Evolutionary conservation across 2,888 invertebrate genomes (phyloP), one percentile per base, ranked within the genome.

Genomic region (Cyclophora albipunctata): DNA sequence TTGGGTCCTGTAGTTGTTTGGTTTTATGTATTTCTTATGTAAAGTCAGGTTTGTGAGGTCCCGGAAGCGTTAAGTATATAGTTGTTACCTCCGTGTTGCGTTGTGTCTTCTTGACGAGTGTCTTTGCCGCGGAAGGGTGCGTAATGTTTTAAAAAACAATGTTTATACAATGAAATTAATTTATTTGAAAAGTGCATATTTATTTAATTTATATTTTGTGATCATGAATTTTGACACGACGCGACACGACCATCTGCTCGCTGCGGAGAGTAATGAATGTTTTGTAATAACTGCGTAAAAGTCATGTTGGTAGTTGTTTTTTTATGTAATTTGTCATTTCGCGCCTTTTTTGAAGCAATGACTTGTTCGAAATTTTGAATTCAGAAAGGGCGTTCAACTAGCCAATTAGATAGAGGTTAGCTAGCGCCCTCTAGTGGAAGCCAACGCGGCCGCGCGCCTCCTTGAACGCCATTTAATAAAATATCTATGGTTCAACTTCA

Each of bases 391-490:
- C 54, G 56, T 41, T 46, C 3, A 59, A 59, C 62, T 65, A 71
- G 68, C 62, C 67, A 63, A 71, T 70, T 43, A 73, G 73, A 60
- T 46, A 60, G 50, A 64, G 70, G 70, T 64, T 69, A 67, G 67
- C 67, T 75, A 74, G 75, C 67, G 74, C 71, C 76, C 75, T 62
- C 66, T 74, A 73, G 77, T 71, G 20, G 76, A 76, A 37, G 75
- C 66, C 72, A 68, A 81, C 69, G 74, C 67, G 81, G 82, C 81
- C 84, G 84, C 79, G 84, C 84, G 86, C 82, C 83, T 78, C 73
- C 70, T 67, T 74, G 73, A 72, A 73, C 67, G 84, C 81, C 77
- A 80, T 78, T 20, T 20, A 20, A 20, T 20, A 20, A 20, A 20
- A 20, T 69, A 73, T 75, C 70, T 83, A 81, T 81, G 83, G 78